Evolutionary conservation across 30 jellyfish, hydroid and myxozoan genomes (phyloP), one percentile per base, ranked within the genome.

Genomic region (Mastigias papua): DNA sequence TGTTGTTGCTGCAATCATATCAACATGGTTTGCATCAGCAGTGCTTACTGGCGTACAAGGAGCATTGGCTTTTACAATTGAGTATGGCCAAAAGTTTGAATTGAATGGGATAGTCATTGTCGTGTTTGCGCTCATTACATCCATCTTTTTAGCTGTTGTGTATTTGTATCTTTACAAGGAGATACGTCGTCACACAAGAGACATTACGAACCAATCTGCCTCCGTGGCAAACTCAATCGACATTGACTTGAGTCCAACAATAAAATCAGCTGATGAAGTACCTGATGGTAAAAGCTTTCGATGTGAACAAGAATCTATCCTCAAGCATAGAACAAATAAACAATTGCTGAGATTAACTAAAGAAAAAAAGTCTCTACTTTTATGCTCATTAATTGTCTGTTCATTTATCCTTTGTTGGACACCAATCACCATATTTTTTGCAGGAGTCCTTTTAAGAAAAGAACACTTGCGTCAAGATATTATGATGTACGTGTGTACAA

Each of bases 361-460:
- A 23, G 96, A 87, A 28, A 87, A 78, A 46, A 62, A 86, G 51
- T 87, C 96, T 21, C 46, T 77, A 32, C 50, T 87, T 3, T 54
- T 87, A 23, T 87, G 96, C 42, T 63, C 86, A 23, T 66, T 70
- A 48, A 78, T 87, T 51, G 96, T 87, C 21, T n/a, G 75, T 30
- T 73, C 89, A 33, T 87, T 87, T 42, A 76, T 79, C 17, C 51
- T 87, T 34, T 87, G 96, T 34, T 87, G 96, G 96, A 48, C 66
- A 5, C 96, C 96, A 1, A 83, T 87, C 68, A 77, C 90, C 34
- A 65, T 68, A 8, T 87, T 76, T 48, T 77, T 76, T 76, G 86
- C 86, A 31, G 96, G 96, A 0, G 27, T 7, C 64, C 32, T 87
- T 22, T 33, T 87, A 6, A 67, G 69, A n/a, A 48, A 15, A 0